These are phyloP conservation scores for Oryzias curvinotus DNA, from an alignment of 2,113 vertebrate species.

Conservation along the genomic window DNA sequence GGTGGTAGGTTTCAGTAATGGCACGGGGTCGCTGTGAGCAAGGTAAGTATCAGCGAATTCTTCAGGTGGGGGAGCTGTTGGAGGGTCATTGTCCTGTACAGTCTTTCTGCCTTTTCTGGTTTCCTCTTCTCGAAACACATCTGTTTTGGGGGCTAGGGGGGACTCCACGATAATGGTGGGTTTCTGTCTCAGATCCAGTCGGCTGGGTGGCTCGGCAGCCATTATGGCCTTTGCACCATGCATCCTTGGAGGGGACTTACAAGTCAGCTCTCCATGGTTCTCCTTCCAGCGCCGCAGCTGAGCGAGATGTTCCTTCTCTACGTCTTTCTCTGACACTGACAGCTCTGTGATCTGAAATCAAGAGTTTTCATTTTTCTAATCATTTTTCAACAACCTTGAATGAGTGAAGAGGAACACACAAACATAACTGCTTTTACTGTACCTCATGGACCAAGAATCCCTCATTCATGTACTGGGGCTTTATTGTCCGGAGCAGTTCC, in stretches of 20 bases:
- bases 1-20: constrained; percentile 56
- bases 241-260: constrained; percentile 87
- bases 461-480: constrained; percentile 89
- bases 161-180: constrained; percentile 86
- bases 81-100: constrained; percentile 11
- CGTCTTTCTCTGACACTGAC: constrained; percentile 86
- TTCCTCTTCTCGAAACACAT: not conserved
- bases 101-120: constrained; percentile 8
- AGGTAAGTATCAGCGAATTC: constrained; percentile 12
- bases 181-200: constrained; percentile 81
- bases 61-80: not conserved
- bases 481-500: constrained; percentile 85
- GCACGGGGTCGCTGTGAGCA: constrained; percentile 39
- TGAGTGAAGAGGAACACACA: not conserved
- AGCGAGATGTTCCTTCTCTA: constrained; percentile 90
- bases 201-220: constrained; percentile 82
- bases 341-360: constrained; percentile 84
- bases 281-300: constrained; percentile 93
- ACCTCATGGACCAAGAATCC: constrained; percentile 92
- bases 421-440: constrained; percentile 2
- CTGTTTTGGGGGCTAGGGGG: constrained; percentile 34
- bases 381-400: no score
- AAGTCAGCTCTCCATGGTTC: constrained; percentile 85
- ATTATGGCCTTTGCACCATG: constrained; percentile 95
- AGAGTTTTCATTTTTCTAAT: not conserved